Conservation (phyloP, 2,113 vertebrate genomes). For the Nothoprocta pentlandii region DNA sequence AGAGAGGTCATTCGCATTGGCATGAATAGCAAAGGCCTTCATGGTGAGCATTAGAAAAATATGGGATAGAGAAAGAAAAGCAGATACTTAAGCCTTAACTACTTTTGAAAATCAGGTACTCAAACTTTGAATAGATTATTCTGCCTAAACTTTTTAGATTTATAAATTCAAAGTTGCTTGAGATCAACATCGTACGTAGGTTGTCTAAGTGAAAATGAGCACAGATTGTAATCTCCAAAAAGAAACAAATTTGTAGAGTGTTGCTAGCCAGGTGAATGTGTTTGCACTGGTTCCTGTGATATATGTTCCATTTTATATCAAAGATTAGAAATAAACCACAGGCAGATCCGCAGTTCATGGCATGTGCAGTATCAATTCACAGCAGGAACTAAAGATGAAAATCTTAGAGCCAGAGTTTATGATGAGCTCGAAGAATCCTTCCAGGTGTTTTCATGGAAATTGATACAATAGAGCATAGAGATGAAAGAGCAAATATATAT, state of each 20-base stretch:
- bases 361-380: constrained; percentile 60
- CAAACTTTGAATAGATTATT: not conserved
- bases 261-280: constrained; percentile 20
- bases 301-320: constrained; percentile 3
- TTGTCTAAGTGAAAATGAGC: constrained; percentile 19
- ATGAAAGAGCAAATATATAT: constrained; percentile 71
- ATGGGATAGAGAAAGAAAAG: not conserved
- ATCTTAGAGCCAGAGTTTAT: constrained; percentile 58
- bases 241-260: constrained; percentile 27
- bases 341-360: not conserved
- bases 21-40: not conserved
- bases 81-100: not conserved
- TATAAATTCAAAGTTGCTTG: not conserved
- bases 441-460: constrained; percentile 68
- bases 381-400: constrained; percentile 66
- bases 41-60: not conserved
- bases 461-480: constrained; percentile 51
- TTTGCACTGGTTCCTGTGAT: constrained; percentile 34
- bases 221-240: constrained; percentile 25
- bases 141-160: not conserved
- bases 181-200: not conserved
- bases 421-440: constrained; percentile 33
- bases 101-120: not conserved
- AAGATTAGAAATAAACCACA: constrained; percentile 54
- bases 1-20: not conserved